phyloP scores from a whole-genome alignment of 2,113 vertebrate genomes.

The Entelurus aequoreus region DNA sequence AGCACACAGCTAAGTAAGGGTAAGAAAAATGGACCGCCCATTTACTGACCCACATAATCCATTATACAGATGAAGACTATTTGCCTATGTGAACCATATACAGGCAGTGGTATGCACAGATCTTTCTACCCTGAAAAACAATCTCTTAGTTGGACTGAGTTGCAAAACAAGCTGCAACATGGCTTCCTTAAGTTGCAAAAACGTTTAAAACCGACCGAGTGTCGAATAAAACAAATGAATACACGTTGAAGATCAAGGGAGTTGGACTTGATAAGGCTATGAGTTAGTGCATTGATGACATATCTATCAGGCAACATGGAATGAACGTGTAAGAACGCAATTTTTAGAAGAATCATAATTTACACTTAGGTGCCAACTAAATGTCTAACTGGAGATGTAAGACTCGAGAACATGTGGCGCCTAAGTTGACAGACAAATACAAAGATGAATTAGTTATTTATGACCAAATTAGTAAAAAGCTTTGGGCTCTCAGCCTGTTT shows the following conservation, averaged over 20 bases:
- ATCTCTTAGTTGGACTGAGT: not conserved
- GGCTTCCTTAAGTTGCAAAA: not conserved
- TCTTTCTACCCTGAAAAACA: not conserved
- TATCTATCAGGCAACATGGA: not conserved
- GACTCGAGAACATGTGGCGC: constrained; percentile 7
- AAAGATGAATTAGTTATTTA: constrained; percentile 4
- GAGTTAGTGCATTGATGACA: constrained; percentile 3
- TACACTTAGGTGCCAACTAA: constrained; percentile 1
- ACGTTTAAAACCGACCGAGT: not conserved
- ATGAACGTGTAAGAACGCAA: not conserved
- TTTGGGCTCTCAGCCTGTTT: constrained; percentile 4
- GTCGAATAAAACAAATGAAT: not conserved
- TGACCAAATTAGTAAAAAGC: constrained; percentile 7
- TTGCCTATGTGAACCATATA: constrained; percentile 10
- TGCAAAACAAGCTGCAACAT: not conserved
- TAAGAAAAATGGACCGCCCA: constrained; percentile 70
- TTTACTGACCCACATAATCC: constrained; percentile 69
- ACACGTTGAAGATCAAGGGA: not conserved
- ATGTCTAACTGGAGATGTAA: constrained; percentile 1
- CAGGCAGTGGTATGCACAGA: not conserved
- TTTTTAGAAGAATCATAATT: not conserved
- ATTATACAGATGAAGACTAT: constrained; percentile 60
- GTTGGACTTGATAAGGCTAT: not conserved
- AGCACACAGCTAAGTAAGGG: constrained; percentile 56
- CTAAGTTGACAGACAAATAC: constrained; percentile 5